Base-by-base conservation (phyloP, 2,113 vertebrate species). In the Bettongia penicillata region DNA sequence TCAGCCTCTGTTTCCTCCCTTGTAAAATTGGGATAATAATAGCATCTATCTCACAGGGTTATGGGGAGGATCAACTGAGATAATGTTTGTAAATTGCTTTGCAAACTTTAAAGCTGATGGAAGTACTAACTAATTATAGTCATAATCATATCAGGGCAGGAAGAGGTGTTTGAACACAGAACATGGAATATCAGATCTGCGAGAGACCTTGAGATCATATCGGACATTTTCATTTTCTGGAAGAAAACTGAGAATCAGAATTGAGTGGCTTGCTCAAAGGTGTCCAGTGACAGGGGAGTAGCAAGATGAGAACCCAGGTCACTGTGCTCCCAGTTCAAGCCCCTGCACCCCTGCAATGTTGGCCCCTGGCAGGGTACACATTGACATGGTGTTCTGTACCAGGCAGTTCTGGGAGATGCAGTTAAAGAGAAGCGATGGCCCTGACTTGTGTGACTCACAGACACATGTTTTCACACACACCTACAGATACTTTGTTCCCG, bases 381-480 rank as follows among this genome's bases (percentile, higher is more conserved):
- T 23, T 43, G 77, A 11, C 2, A 1, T 1, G 3, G n/a, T 12
- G 8, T 55, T 51, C 47, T 91, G 52, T 93, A 22, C 91, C 53
- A 93, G 57, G 53, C 92, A 93, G 37, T 96, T 92, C 68, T 84
- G 37, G 37, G 68, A 84, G 37, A 84, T 84, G 6, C 14, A 84
- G 14, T 77, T 77, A n/a, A 77, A 43, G 68, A n/a, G n/a, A 84
- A 43, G 19, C 1, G 19, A 43, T 1, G 6, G 2, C n/a, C 7
- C 7, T 77, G 61, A 7, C 14, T 19, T 2, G 1, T 37, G 19
- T 55, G 53, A n/a, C 37, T 43, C 37, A n/a, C 37, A 8, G 43
- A 84, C 12, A 37, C 37, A n/a, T 3, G 26, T 77, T 77, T n/a
- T n/a, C n/a, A 37, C 16, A 84, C 19, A 22, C n/a, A 84, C 48